These are phyloP conservation scores for Megalonaias nervosa DNA, from an alignment of 1,140 invertebrate genomes.

Conservation along the genomic window DNA sequence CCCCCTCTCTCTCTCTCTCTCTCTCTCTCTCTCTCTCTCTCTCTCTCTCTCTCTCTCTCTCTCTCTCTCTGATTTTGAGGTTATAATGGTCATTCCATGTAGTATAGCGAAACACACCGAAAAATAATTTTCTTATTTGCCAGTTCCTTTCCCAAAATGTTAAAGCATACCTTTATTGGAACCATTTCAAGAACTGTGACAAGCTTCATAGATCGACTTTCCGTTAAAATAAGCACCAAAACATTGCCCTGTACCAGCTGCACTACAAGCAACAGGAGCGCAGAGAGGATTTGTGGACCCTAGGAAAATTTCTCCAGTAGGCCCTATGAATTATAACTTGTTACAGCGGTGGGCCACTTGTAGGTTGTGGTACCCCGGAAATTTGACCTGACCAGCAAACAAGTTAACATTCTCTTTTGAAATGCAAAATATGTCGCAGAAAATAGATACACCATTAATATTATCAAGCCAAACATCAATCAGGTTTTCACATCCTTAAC, in stretches of 20 bases:
- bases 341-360: too few species aligned
- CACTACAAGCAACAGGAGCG: neutral
- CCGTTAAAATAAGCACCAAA: too few species aligned
- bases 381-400: neutral
- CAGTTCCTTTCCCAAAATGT: constrained; percentile 3
- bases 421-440: neutral
- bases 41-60: too few species aligned
- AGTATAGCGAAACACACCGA: neutral
- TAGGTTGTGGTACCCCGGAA: too few species aligned
- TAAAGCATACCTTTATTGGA: constrained; percentile 8
- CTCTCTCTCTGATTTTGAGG: constrained; percentile 1
- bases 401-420: neutral
- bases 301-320: too few species aligned
- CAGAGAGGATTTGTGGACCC: too few species aligned
- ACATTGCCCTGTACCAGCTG: neutral
- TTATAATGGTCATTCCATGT: neutral
- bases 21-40: too few species aligned
- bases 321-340: too few species aligned
- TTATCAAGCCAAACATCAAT: neutral
- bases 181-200: constrained; percentile 13
- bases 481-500: neutral
- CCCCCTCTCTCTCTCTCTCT: too few species aligned
- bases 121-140: constrained; percentile 16
- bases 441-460: constrained; percentile 7
- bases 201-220: neutral